Conservation (phyloP, 2,113 vertebrate genomes). For the Pseudorhombus dupliciocellatus region DNA sequence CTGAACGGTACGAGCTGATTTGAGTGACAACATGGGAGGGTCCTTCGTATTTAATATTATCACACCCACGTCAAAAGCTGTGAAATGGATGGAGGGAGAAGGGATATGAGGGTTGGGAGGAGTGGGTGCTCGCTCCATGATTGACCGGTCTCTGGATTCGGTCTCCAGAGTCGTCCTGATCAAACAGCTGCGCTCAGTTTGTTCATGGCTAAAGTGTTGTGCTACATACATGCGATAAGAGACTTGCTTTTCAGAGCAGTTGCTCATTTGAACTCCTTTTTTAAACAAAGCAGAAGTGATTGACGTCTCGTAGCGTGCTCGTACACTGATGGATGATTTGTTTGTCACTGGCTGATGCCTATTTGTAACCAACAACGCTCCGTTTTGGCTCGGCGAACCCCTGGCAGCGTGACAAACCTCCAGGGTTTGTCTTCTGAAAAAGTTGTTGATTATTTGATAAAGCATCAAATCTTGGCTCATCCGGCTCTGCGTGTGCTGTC, state of each 20-base stretch:
- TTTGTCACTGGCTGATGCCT: constrained; percentile 6
- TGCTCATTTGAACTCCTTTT: neutral
- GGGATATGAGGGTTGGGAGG: neutral
- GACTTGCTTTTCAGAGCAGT: neutral
- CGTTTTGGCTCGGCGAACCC: constrained; percentile 15
- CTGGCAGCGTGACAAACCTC: constrained; percentile 7
- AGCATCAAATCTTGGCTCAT: constrained; percentile 39
- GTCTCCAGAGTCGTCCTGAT: constrained; percentile 4
- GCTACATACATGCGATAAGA: constrained; percentile 20
- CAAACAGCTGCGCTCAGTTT: constrained; percentile 16
- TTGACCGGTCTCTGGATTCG: constrained; percentile 21
- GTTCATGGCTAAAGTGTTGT: constrained; percentile 12
- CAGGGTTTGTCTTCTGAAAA: constrained; percentile 27
- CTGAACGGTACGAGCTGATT: neutral
- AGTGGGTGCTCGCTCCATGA: neutral
- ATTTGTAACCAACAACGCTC: constrained; percentile 4
- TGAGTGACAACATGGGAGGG: neutral
- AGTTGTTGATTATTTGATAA: constrained; percentile 30
- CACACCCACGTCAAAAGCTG: neutral
- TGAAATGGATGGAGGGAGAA: neutral
- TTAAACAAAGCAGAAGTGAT: constrained; percentile 3
- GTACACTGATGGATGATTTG: neutral
- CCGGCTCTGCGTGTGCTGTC: constrained; percentile 9
- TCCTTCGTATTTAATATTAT: neutral
- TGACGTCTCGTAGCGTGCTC: neutral